A percentile compares a stretch with the other conserved stretches of the same genome.
Evolutionary conservation across 1,140 invertebrate genomes (phyloP).

Genomic region (Drosophila willistoni): DNA sequence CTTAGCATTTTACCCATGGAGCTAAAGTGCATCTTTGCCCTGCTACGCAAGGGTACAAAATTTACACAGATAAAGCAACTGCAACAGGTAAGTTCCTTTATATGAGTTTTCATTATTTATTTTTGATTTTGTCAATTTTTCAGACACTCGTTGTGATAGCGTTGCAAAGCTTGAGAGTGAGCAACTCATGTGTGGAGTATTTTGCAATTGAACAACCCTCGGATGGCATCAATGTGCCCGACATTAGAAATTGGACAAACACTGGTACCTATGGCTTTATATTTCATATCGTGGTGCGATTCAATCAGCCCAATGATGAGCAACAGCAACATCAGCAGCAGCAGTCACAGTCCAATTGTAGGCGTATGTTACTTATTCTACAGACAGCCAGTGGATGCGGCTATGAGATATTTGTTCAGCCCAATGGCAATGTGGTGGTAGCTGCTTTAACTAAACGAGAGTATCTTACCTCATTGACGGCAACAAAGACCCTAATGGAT

Average conservation of each 20-base stretch:
- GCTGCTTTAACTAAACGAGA: conserved; percentile 86
- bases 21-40: conserved; percentile 84
- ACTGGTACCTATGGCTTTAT: conserved; percentile 85
- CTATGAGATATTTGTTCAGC: conserved; percentile 86
- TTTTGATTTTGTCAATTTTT: background rate
- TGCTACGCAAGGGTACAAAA: conserved; percentile 63
- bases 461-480: conserved; percentile 84
- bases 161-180: conserved; percentile 67
- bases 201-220: conserved; percentile 84
- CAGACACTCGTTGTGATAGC: conserved; percentile 75
- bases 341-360: conserved; percentile 27
- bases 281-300: conserved; percentile 86
- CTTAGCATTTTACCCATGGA: conserved; percentile 85
- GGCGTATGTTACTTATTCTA: conserved; percentile 83
- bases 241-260: conserved; percentile 85
- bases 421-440: conserved; percentile 85
- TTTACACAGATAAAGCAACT: conserved; percentile 75
- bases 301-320: conserved; percentile 78
- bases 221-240: conserved; percentile 85
- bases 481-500: conserved; percentile 84
- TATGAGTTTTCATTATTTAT: background rate
- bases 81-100: conserved; percentile 57
- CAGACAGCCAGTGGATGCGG: conserved; percentile 84
- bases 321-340: background rate
- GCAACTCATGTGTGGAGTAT: conserved; percentile 76